Base-by-base conservation (phyloP, 1,140 invertebrate genomes). In the Bombus superbus region DNA sequence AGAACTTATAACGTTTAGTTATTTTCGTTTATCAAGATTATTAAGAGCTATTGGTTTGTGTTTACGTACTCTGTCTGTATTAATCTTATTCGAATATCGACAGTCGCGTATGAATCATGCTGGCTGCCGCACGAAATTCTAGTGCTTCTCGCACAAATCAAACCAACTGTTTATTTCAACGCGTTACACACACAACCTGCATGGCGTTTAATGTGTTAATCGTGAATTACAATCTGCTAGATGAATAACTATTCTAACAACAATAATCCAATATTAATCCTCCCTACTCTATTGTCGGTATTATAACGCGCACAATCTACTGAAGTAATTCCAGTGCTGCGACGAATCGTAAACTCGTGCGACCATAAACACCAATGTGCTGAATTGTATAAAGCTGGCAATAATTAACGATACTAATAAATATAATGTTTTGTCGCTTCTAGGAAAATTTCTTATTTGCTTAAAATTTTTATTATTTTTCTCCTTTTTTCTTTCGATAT, bases 191-290 rank as follows among this genome's bases (percentile, higher is more conserved):
- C 18, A 53, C 47, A 53, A 76, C 25, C 25, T 25, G n/a, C 25
- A 5, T 28, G 8, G 11, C 13, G 47, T 76, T 57, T 76, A 59
- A 59, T 38, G 53, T n/a, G 53, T 38, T 59, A 76, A 76, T 40
- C 74, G 10, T 57, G 73, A 75, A 47, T 76, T 76, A 76, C 53
- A 76, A 25, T 3, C 53, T 22, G 74, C 13, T 38, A n/a, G 53
- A 59, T 76, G 22, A 76, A 76, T 59, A 76, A 76, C 74, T 25
- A 40, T 76, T 59, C 74, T 59, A 76, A 76, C 74, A 59, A 57
- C 74, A 59, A 76, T 59, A 76, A 76, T 59, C 74, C 53, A 59
- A 76, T 59, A 76, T 76, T 76, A 76, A 76, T 28, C 35, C 53
- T 40, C 3, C 35, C 25, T 2, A 18, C 74, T n/a, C 25, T 40